phyloP scores from a whole-genome alignment of 2,113 vertebrate genomes.

The Accipiter cooperii region DNA sequence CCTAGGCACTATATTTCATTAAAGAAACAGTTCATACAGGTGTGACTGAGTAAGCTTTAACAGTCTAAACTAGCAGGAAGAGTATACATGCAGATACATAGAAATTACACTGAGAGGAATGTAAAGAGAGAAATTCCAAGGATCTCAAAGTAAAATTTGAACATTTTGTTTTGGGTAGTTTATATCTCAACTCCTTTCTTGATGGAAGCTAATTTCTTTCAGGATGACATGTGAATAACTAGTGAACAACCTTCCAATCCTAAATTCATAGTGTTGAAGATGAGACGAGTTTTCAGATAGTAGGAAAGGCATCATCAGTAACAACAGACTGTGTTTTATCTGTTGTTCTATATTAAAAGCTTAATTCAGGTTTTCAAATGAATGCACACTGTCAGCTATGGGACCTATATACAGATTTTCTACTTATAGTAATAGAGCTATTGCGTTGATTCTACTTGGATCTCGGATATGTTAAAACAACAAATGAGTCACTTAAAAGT shows the following conservation, averaged over 20 bases:
- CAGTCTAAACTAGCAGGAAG: neutral
- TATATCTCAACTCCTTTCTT: neutral
- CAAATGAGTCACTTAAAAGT: neutral
- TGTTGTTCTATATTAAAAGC: neutral
- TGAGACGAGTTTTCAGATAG: conserved; percentile 17
- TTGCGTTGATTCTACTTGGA: neutral
- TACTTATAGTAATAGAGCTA: neutral
- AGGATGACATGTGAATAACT: neutral
- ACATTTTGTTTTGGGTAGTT: neutral
- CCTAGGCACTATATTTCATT: neutral
- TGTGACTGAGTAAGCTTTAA: neutral
- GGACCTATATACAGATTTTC: neutral
- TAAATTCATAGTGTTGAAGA: neutral
- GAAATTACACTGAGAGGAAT: neutral
- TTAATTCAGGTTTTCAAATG: neutral
- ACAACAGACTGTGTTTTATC: neutral
- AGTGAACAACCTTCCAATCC: neutral
- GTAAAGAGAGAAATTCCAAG: neutral
- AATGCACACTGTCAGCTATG: neutral
- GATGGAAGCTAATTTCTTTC: conserved; percentile 6
- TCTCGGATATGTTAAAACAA: neutral
- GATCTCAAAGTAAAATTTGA: neutral
- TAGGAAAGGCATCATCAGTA: neutral
- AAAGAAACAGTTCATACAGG: neutral
- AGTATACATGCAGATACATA: neutral